A percentile compares a stretch with the other conserved stretches of the same genome.
Evolutionary conservation across 1,140 invertebrate species (phyloP).

Genomic region (Dendroctonus ponderosae): DNA sequence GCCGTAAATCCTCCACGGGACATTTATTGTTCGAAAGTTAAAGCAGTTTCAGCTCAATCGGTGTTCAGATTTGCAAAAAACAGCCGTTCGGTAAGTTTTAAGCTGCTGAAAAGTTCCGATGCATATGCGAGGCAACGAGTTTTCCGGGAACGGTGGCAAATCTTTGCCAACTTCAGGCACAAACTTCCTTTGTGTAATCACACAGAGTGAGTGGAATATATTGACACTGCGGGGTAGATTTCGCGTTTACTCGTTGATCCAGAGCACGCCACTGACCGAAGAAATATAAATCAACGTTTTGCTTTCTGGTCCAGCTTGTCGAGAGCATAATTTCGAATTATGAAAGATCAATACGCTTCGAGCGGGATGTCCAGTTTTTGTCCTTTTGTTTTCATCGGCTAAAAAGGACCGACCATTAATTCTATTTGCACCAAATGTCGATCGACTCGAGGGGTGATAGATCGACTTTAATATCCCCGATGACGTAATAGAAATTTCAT

Average conservation of each 20-base stretch:
- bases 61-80: neutral
- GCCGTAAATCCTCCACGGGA: neutral
- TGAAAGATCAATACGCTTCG: conserved; percentile 18
- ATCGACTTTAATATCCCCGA: conserved; percentile 12
- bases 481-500: conserved; percentile 15
- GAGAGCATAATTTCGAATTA: conserved; percentile 20
- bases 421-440: conserved; percentile 19
- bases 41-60: conserved; percentile 2
- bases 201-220: no score
- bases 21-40: conserved; percentile 4
- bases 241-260: neutral
- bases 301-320: conserved; percentile 2
- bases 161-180: neutral
- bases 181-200: no score
- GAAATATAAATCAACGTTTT: neutral
- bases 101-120: conserved; percentile 2
- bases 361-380: conserved; percentile 4
- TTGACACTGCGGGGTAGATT: no score
- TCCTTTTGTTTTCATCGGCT: neutral
- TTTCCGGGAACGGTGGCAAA: neutral
- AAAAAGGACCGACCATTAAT: conserved; percentile 16
- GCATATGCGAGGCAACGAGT: conserved; percentile 1
- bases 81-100: neutral
- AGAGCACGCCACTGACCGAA: neutral
- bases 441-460: conserved; percentile 9